A percentile compares a stretch with the other conserved stretches of the same genome.
phyloP scores from a whole-genome alignment of 2,888 invertebrate species.

The Callyntrura guangdongensis region DNA sequence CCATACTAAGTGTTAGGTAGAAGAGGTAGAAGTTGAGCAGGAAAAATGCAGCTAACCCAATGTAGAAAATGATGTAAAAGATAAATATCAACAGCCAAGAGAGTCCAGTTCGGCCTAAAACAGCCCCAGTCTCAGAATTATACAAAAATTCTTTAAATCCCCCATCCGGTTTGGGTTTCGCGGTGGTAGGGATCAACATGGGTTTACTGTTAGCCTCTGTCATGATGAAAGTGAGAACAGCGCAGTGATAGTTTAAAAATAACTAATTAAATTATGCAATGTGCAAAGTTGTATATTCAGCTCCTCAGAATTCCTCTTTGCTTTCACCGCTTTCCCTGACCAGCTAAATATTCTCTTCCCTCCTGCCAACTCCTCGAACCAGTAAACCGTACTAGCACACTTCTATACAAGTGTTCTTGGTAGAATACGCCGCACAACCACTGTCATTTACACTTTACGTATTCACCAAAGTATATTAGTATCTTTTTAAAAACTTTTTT shows the following conservation, averaged over 20 bases:
- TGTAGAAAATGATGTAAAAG: slow-evolving; percentile 98
- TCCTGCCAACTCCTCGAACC: not conserved
- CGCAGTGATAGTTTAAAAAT: not conserved
- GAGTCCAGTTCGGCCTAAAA: slow-evolving; percentile 95
- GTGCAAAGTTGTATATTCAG: not conserved
- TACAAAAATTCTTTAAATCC: slow-evolving; percentile 89
- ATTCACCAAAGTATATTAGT: slow-evolving; percentile 9
- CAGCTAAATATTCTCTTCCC: not conserved
- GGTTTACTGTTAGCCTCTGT: slow-evolving; percentile 75
- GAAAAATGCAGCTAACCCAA: slow-evolving; percentile 96
- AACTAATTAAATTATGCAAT: slow-evolving; percentile 15
- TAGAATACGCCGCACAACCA: slow-evolving; percentile 34
- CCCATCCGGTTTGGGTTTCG: slow-evolving; percentile 63
- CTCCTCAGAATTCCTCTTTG: not conserved
- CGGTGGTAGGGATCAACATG: slow-evolving; percentile 41
- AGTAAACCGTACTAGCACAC: not conserved
- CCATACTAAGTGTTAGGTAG: slow-evolving; percentile 95
- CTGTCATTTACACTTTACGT: slow-evolving; percentile 55
- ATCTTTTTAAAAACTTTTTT: slow-evolving; percentile 46
- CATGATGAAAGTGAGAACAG: slow-evolving; percentile 54
- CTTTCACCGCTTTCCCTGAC: slow-evolving; percentile 23
- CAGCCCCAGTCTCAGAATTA: slow-evolving; percentile 96
- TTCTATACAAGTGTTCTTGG: not conserved
- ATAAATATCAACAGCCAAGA: slow-evolving; percentile 98
- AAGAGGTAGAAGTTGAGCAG: slow-evolving; percentile 97